phyloP scores from a whole-genome alignment of 2,113 vertebrate genomes.

The Anguilla japonica region DNA sequence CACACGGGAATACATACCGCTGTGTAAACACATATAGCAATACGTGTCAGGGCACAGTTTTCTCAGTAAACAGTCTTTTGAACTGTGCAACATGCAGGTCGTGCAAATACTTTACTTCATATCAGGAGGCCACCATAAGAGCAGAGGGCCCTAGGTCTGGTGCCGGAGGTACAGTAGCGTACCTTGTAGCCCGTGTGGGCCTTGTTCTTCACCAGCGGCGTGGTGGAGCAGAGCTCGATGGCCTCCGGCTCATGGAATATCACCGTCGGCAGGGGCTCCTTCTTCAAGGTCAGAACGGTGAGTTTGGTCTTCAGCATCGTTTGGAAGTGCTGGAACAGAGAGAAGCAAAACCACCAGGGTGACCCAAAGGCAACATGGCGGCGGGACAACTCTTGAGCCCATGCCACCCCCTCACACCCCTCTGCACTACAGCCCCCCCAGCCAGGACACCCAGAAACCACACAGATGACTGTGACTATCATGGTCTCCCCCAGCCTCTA shows the following conservation, averaged over 20 bases:
- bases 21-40: too few relatives aligned
- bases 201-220: constrained; percentile 82
- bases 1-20: neutral
- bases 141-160: neutral
- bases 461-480: neutral
- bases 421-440: neutral
- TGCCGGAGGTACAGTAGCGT: constrained; percentile 70
- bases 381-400: neutral
- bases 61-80: neutral
- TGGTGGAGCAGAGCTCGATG: constrained; percentile 93
- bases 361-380: neutral
- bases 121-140: neutral
- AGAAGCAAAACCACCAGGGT: constrained; percentile 15
- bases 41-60: neutral
- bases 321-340: constrained; percentile 89
- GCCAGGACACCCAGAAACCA: neutral
- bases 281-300: constrained; percentile 94
- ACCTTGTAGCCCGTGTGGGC: constrained; percentile 93
- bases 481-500: neutral
- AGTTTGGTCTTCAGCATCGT: constrained; percentile 98
- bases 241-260: constrained; percentile 97
- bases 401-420: neutral
- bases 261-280: constrained; percentile 91
- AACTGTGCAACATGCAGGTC: neutral
- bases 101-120: neutral